Evolutionary conservation across 2,113 vertebrate genomes (phyloP).

Genomic region (Amphiprion percula): DNA sequence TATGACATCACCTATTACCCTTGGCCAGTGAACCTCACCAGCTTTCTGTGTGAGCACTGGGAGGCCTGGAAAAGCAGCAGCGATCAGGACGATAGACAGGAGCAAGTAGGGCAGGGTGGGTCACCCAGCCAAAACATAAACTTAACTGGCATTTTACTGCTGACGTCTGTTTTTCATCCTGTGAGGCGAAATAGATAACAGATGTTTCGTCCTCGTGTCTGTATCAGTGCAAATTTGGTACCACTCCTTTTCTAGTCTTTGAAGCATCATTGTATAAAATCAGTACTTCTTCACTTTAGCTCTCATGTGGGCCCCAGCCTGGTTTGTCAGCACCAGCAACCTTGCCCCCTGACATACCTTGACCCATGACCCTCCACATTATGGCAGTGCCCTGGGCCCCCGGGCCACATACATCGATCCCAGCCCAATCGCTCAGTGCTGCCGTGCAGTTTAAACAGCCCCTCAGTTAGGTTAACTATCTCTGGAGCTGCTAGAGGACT

Average conservation of each 20-base stretch:
- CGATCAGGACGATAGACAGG: conserved; percentile 1
- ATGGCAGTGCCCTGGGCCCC: conserved; percentile 38
- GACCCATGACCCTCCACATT: conserved; percentile 65
- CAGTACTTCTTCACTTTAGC: conserved; percentile 24
- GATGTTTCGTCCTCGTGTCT: conserved; percentile 6
- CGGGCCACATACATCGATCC: conserved; percentile 63
- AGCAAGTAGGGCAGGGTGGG: conserved; percentile 41
- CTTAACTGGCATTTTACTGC: neutral
- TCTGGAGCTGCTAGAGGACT: conserved; percentile 15
- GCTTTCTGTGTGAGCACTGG: conserved; percentile 21
- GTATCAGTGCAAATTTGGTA: conserved; percentile 1
- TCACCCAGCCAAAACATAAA: conserved; percentile 12
- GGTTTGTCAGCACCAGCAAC: conserved; percentile 56
- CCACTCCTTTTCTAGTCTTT: neutral
- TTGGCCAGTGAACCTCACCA: conserved; percentile 22
- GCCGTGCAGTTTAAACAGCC: conserved; percentile 56
- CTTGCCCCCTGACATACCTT: conserved; percentile 45
- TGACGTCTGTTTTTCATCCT: conserved; percentile 9
- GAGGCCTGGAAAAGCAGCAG: conserved; percentile 23
- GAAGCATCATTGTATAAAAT: conserved; percentile 20
- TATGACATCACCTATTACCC: conserved; percentile 55
- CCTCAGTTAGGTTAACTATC: conserved; percentile 23
- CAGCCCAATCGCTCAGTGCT: conserved; percentile 23
- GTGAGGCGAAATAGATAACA: neutral
- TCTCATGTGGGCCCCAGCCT: neutral